phyloP scores from a whole-genome alignment of 2,888 invertebrate genomes.

The Drosophila quasianomalipes region DNA sequence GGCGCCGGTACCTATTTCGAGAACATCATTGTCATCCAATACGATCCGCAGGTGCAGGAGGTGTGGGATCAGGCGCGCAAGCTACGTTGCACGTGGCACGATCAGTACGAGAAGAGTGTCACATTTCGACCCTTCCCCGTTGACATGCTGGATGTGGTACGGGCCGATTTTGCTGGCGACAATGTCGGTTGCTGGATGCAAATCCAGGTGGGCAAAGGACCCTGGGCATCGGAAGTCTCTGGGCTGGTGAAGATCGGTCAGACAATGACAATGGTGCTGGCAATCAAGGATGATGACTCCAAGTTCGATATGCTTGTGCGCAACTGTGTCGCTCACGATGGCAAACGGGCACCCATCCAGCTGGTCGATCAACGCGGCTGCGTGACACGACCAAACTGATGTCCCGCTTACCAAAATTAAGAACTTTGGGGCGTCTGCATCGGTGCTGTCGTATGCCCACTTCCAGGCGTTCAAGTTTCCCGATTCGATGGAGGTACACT shows the following conservation, averaged over 20 bases:
- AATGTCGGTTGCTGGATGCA: conserved; percentile 99
- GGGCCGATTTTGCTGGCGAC: conserved; percentile 97
- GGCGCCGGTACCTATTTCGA: conserved; percentile 97
- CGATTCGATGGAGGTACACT: conserved; percentile 98
- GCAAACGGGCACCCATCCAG: conserved; percentile 96
- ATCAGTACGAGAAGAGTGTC: conserved; percentile 97
- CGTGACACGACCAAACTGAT: conserved; percentile 95
- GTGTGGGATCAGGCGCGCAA: conserved; percentile 98
- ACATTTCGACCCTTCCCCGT: conserved; percentile 97
- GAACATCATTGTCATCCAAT: conserved; percentile 96
- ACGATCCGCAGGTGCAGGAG: conserved; percentile 97
- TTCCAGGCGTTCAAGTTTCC: conserved; percentile 98
- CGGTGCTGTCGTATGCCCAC: conserved; percentile 95
- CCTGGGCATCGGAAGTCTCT: conserved; percentile 97
- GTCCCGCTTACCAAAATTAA: conserved; percentile 98
- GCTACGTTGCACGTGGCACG: conserved; percentile 97
- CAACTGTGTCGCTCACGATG: conserved; percentile 97
- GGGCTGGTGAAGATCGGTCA: conserved; percentile 97
- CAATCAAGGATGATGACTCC: conserved; percentile 97
- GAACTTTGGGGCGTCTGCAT: conserved; percentile 97
- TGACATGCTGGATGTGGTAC: conserved; percentile 97
- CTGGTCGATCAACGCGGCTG: conserved; percentile 97
- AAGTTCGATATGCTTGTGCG: conserved; percentile 98
- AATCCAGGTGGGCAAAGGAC: conserved; percentile 97
- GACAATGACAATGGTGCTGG: conserved; percentile 98